Conservation (phyloP, 2,888 invertebrate species). For the Vanessa cardui region DNA sequence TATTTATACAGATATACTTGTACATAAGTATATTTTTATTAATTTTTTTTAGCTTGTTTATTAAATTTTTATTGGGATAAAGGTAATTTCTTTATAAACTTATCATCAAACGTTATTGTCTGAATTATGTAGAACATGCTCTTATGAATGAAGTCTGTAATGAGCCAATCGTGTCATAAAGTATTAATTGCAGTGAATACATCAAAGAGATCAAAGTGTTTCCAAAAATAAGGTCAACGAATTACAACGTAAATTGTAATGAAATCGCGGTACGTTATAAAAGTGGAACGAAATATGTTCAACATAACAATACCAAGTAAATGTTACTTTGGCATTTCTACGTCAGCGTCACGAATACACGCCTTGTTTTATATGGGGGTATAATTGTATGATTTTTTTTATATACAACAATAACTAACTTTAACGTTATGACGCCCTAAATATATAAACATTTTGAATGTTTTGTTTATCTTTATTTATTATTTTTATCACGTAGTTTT, state of each 20-base stretch:
- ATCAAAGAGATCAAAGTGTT: conserved; percentile 37
- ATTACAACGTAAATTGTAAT: conserved; percentile 11
- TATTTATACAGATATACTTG: too few species aligned
- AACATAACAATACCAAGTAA: conserved; percentile 45
- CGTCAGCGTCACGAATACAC: conserved; percentile 2
- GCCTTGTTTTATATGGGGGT: conserved; percentile 6
- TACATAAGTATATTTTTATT: too few species aligned
- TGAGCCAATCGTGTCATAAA: conserved; percentile 1
- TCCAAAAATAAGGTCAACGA: conserved; percentile 42
- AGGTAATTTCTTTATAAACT: too few species aligned
- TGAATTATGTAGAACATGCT: conserved; percentile 15
- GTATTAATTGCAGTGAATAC: conserved; percentile 20
- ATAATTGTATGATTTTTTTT: conserved; percentile 2
- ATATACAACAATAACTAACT: neutral
- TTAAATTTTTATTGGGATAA: too few species aligned
- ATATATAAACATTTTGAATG: neutral
- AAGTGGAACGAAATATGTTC: conserved; percentile 22
- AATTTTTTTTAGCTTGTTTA: too few species aligned
- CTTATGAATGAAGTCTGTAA: conserved; percentile 22
- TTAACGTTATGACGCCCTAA: neutral
- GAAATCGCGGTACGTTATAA: conserved; percentile 2
- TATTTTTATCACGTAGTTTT: neutral
- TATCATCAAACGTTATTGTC: neutral
- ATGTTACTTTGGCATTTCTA: conserved; percentile 74
- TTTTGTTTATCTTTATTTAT: neutral